phyloP scores from a whole-genome alignment of 2,888 invertebrate genomes.

The Caenorhabditis becei region DNA sequence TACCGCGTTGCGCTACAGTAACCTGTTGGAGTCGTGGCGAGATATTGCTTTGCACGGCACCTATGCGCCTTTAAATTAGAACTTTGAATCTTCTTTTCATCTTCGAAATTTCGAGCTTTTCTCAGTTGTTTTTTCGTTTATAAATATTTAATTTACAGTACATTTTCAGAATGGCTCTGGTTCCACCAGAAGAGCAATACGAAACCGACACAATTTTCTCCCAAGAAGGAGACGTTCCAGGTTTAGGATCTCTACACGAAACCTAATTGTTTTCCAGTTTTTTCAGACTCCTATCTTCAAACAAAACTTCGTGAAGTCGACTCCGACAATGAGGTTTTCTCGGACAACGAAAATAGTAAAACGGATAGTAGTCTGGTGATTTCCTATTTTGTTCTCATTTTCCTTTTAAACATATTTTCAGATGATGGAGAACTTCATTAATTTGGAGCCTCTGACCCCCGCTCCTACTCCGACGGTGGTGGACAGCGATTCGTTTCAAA shows the following conservation, averaged over 20 bases:
- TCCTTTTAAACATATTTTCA: not conserved
- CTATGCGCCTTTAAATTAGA: conserved; percentile 14
- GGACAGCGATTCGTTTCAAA: conserved; percentile 39
- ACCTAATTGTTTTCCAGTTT: not conserved
- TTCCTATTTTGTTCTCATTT: not conserved
- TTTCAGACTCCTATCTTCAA: conserved; percentile 41
- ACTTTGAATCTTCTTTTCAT: not conserved
- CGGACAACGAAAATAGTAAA: conserved; percentile 8
- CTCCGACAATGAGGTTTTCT: conserved; percentile 38
- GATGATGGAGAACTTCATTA: conserved; percentile 12
- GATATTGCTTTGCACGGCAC: not conserved
- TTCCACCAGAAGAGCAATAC: conserved; percentile 43
- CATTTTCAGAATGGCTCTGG: conserved; percentile 6
- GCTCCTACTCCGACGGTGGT: conserved; percentile 20
- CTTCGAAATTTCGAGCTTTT: not conserved
- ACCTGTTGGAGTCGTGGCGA: conserved; percentile 9
- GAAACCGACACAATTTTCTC: conserved; percentile 59
- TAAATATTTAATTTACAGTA: not conserved
- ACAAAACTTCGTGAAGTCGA: conserved; percentile 36
- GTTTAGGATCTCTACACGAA: not conserved
- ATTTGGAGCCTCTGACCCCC: conserved; percentile 7
- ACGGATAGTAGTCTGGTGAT: not conserved
- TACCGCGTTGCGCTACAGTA: conserved; percentile 12
- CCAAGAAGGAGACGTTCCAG: conserved; percentile 47
- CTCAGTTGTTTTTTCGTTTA: not conserved